Conservation (phyloP, 2,113 vertebrate species). For the Cebidichthys violaceus region DNA sequence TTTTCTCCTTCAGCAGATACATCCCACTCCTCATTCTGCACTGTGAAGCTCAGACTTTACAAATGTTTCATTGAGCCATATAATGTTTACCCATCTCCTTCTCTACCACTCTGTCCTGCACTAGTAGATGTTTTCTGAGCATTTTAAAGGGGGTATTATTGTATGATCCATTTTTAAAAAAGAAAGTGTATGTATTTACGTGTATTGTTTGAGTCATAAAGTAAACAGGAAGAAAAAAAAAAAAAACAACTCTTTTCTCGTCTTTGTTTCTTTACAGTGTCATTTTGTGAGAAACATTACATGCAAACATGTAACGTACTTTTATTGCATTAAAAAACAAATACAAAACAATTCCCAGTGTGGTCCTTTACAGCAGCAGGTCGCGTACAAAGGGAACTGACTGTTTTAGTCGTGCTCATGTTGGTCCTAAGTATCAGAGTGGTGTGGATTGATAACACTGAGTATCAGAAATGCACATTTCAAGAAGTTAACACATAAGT, state of each 20-base stretch:
- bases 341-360: slow-evolving; percentile 46
- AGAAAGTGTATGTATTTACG: slow-evolving; percentile 46
- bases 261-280: slow-evolving; percentile 13
- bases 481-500: slow-evolving; percentile 31
- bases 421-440: slow-evolving; percentile 17
- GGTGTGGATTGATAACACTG: background rate
- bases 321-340: slow-evolving; percentile 50
- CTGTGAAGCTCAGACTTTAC: background rate
- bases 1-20: background rate
- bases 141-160: slow-evolving; percentile 50
- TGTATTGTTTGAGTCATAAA: slow-evolving; percentile 58
- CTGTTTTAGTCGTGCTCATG: background rate
- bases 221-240: background rate
- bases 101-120: slow-evolving; percentile 40
- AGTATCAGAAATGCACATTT: slow-evolving; percentile 28
- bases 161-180: slow-evolving; percentile 17
- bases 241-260: background rate
- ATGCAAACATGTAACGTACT: slow-evolving; percentile 20
- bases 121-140: slow-evolving; percentile 42
- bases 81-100: slow-evolving; percentile 22
- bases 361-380: slow-evolving; percentile 14
- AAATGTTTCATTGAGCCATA: slow-evolving; percentile 7
- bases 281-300: slow-evolving; percentile 9
- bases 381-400: background rate
- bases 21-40: background rate